Evolutionary conservation across 2,113 vertebrate species (phyloP), one percentile per base, ranked within the genome.

Genomic region (Gavia stellata): DNA sequence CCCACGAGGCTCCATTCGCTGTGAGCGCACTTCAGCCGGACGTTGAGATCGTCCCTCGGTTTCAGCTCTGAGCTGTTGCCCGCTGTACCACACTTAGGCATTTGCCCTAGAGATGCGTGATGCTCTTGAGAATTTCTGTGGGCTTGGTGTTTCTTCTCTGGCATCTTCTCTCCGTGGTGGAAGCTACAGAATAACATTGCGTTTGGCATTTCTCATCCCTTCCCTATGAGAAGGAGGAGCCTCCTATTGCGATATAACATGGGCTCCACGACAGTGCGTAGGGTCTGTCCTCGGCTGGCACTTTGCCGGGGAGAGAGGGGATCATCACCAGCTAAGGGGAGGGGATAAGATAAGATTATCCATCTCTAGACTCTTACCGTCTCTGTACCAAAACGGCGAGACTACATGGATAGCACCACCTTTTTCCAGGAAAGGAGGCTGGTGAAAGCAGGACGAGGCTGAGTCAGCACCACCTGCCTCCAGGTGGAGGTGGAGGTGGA

Each of bases 241-340:
- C 59, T 79, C 29, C 29, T 20, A 1, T 44, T 71, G 31, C 88
- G 19, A 0, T 21, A 0, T 13, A 15, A 15, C 11, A 3, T 0
- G 4, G 52, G 53, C 47, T 81, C 45, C 81, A 31, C 0, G 0
- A 4, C 70, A 50, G 59, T 3, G 0, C 0, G 0, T 1, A 5
- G 47, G n/a, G 20, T 84, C 53, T 52, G 66, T 36, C 34, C 49
- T 40, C 1, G 0, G 11, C 40, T 21, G 40, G 33, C 33, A 1
- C 29, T 42, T 14, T 4, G 17, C 38, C 1, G 4, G 21, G 59
- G 25, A 26, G 17, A 29, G 23, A 13, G 38, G 25, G 18, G 49
- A n/a, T 24, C 8, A 12, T 49, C 53, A 11, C 16, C 62, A n/a
- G 56, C 20, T 6, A 4, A n/a, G 79, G 20, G 28, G 33, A 80